phyloP scores from a whole-genome alignment of 2,113 vertebrate species.

The Corvus hawaiiensis region DNA sequence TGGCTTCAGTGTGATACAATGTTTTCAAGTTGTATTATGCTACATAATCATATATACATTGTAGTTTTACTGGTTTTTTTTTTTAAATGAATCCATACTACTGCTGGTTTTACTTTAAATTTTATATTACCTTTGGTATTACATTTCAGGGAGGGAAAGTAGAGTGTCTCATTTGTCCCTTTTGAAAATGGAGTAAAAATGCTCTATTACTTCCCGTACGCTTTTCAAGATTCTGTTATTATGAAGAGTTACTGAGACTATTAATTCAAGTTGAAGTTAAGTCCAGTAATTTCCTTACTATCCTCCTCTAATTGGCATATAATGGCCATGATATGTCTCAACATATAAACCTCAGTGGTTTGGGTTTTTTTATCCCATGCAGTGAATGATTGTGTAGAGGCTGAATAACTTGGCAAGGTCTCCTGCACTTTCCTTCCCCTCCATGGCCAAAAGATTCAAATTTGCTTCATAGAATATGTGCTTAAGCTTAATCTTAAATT shows the following conservation, averaged over 20 bases:
- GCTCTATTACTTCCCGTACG: background rate
- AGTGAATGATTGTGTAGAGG: background rate
- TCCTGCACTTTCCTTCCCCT: background rate
- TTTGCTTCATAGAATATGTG: background rate
- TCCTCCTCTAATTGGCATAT: background rate
- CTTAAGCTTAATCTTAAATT: background rate
- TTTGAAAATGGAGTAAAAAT: background rate
- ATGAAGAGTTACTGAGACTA: background rate
- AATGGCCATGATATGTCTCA: background rate
- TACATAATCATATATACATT: background rate
- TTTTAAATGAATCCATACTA: background rate
- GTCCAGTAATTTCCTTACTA: background rate
- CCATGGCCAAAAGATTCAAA: background rate
- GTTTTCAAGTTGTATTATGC: background rate
- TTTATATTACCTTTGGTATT: background rate
- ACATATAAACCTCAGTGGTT: background rate
- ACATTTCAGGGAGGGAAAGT: background rate
- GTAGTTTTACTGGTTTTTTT: background rate
- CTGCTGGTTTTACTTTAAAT: background rate
- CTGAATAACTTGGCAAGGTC: background rate
- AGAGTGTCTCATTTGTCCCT: background rate
- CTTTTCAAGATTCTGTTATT: background rate
- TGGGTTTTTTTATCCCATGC: fast-evolving
- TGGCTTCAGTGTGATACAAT: background rate
- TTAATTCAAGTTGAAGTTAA: background rate